Evolutionary conservation across 2,888 invertebrate genomes (phyloP).

Genomic region (Parnassius orleans): DNA sequence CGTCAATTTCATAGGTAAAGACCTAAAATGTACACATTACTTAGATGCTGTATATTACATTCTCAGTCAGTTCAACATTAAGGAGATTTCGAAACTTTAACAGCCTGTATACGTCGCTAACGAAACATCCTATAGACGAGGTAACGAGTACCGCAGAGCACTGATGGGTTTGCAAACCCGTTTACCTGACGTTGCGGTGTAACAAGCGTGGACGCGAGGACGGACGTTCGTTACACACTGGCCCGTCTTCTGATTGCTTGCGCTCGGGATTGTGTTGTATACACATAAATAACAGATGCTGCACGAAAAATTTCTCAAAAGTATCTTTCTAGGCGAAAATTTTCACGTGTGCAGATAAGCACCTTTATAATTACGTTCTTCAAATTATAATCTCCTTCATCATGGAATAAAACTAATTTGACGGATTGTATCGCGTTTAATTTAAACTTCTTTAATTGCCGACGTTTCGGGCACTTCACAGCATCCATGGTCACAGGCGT

Average conservation of each 20-base stretch:
- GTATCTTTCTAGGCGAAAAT: too few relatives aligned
- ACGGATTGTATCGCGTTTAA: too few relatives aligned
- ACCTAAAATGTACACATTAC: too few relatives aligned
- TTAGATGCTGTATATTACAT: too few relatives aligned
- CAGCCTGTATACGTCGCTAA: neutral
- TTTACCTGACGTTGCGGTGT: constrained; percentile 15
- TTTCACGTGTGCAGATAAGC: too few relatives aligned
- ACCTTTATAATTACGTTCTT: too few relatives aligned
- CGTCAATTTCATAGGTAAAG: too few relatives aligned
- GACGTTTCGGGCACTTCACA: too few relatives aligned
- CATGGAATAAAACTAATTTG: too few relatives aligned
- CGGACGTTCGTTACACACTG: neutral
- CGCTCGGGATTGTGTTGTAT: constrained; percentile 1
- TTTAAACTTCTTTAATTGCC: too few relatives aligned
- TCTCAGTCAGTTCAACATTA: neutral
- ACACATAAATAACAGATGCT: neutral
- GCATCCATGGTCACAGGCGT: too few relatives aligned
- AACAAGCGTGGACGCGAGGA: constrained; percentile 3
- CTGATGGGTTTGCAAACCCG: constrained; percentile 18
- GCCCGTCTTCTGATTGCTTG: constrained; percentile 1
- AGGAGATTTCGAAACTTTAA: neutral
- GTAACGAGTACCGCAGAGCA: constrained; percentile 1
- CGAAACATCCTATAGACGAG: neutral
- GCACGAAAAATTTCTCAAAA: neutral
- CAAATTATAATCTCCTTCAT: too few relatives aligned